phyloP scores from a whole-genome alignment of 2,797 vertebrate species.

The Anguilla obscura region DNA sequence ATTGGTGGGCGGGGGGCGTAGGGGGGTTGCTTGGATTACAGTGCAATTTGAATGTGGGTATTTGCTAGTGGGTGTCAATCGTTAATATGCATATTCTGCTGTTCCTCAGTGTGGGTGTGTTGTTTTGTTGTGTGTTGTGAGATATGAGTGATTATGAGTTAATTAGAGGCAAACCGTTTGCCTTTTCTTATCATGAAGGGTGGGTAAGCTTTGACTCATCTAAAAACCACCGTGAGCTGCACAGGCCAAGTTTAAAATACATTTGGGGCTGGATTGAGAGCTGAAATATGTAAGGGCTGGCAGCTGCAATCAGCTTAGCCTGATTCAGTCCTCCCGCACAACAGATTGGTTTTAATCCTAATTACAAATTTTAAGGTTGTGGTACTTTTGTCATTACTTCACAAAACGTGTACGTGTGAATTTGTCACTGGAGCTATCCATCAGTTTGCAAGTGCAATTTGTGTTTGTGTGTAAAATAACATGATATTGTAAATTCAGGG shows the following conservation, averaged over 20 bases:
- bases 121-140: neutral
- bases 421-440: neutral
- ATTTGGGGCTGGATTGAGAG: neutral
- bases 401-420: neutral
- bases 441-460: neutral
- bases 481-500: neutral
- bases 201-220: neutral
- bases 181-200: neutral
- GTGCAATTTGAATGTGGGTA: neutral
- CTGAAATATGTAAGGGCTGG: neutral
- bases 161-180: neutral
- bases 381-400: neutral
- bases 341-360: neutral
- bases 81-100: neutral
- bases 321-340: neutral
- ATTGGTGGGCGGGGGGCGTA: neutral
- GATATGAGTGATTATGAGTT: neutral
- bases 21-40: neutral
- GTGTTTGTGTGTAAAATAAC: neutral
- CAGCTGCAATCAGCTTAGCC: neutral
- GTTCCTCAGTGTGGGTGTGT: neutral
- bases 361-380: neutral
- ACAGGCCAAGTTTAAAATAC: conserved; percentile 3
- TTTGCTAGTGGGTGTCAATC: neutral
- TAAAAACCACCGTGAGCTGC: neutral